Percentiles rank a stretch among this genome's conserved stretches.
Evolutionary conservation across 2,888 invertebrate genomes (phyloP).

Genomic region (Cephus nigrinus): DNA sequence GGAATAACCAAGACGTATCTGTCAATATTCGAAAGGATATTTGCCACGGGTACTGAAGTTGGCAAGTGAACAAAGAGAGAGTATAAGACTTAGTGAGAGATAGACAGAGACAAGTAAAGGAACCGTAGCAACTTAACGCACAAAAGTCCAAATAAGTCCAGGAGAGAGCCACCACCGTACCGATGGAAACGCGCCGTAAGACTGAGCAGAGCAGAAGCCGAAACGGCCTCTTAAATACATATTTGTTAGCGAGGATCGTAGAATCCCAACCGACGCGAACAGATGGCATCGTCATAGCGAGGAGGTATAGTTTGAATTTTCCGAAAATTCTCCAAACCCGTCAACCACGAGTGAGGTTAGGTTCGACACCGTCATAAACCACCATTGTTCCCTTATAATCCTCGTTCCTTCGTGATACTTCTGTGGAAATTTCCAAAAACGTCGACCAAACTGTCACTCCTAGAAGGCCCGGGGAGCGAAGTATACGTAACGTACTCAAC

Average conservation of each 20-base stretch:
- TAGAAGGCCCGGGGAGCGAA: background rate
- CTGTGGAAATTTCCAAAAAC: background rate
- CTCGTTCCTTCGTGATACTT: background rate
- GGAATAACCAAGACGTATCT: background rate
- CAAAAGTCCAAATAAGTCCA: background rate
- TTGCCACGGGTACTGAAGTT: constrained; percentile 3
- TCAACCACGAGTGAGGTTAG: background rate
- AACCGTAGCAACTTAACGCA: constrained; percentile 18
- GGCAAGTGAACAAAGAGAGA: background rate
- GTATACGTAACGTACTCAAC: background rate
- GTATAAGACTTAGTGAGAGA: background rate
- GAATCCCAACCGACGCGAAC: background rate
- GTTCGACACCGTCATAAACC: background rate
- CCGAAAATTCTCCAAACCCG: background rate
- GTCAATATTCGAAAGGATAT: background rate
- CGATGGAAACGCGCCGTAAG: background rate
- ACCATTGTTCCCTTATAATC: background rate
- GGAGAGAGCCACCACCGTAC: background rate
- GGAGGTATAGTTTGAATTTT: background rate
- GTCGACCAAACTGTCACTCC: background rate
- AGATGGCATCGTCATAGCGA: background rate
- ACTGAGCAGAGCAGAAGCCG: background rate
- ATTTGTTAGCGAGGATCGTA: background rate
- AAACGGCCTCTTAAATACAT: background rate
- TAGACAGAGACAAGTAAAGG: constrained; percentile 13